Conservation (phyloP, 1,140 invertebrate species). For the Tigriopus japonicus region DNA sequence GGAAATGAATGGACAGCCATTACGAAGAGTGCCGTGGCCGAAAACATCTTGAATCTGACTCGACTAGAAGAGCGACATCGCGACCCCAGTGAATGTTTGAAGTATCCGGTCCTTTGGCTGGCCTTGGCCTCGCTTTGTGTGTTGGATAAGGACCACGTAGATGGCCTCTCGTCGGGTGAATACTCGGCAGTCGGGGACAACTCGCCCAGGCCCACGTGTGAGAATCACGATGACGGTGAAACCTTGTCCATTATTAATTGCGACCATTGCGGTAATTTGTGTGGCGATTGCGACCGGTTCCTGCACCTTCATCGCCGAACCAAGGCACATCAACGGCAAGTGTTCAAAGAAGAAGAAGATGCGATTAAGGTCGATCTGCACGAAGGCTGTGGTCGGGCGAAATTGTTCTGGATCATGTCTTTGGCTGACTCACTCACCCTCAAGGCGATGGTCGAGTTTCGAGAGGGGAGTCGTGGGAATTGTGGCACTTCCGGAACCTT, state of each 20-base stretch:
- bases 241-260: conserved; percentile 82
- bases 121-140: conserved; percentile 81
- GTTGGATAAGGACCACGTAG: conserved; percentile 72
- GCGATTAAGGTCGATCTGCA: conserved; percentile 71
- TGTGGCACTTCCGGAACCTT: conserved; percentile 26
- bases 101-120: conserved; percentile 69
- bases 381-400: conserved; percentile 83
- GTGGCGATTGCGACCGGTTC: conserved; percentile 84
- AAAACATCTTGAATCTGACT: conserved; percentile 68
- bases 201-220: conserved; percentile 50
- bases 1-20: conserved; percentile 64
- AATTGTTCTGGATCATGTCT: conserved; percentile 82
- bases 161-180: conserved; percentile 51
- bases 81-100: conserved; percentile 49
- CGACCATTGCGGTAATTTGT: conserved; percentile 71
- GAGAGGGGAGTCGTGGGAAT: conserved; percentile 43
- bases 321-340: conserved; percentile 55
- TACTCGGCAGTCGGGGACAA: conserved; percentile 35
- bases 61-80: conserved; percentile 53
- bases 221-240: conserved; percentile 89
- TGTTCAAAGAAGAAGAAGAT: conserved; percentile 88
- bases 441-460: conserved; percentile 73
- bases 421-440: conserved; percentile 76
- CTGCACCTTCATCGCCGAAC: conserved; percentile 75
- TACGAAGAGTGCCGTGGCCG: conserved; percentile 74